phyloP scores from a whole-genome alignment of 1,140 invertebrate genomes.

The Pseudobourletiella spinata region DNA sequence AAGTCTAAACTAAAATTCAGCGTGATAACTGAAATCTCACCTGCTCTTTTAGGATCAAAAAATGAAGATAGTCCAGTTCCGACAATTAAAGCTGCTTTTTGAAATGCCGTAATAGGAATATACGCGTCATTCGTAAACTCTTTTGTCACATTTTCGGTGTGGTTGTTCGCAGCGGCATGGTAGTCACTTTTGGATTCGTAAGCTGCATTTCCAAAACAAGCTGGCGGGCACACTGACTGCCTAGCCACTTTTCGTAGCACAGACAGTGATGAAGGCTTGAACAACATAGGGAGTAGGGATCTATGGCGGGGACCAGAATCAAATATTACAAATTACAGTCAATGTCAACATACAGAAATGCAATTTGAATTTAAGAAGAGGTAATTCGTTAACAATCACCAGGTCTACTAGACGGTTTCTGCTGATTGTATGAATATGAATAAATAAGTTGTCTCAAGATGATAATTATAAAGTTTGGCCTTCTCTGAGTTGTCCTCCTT shows the following conservation, averaged over 20 bases:
- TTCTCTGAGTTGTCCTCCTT: too few relatives aligned
- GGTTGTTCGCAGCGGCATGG: not conserved
- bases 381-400: too few relatives aligned
- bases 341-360: too few relatives aligned
- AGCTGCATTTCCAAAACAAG: not conserved
- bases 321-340: too few relatives aligned
- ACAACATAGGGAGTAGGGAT: not conserved
- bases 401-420: too few relatives aligned
- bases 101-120: constrained; percentile 19
- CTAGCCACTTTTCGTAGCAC: not conserved
- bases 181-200: not conserved
- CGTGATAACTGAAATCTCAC: constrained; percentile 10
- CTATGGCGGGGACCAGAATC: too few relatives aligned
- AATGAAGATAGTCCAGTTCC: constrained; percentile 31
- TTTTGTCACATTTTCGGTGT: not conserved
- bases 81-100: constrained; percentile 21
- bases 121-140: constrained; percentile 1
- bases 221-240: not conserved
- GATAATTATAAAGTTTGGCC: too few relatives aligned
- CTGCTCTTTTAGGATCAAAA: constrained; percentile 31
- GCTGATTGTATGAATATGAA: too few relatives aligned
- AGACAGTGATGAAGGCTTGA: not conserved
- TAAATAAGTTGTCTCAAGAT: too few relatives aligned
- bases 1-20: not conserved
- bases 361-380: too few relatives aligned